Evolutionary conservation across 2,797 vertebrate genomes (phyloP).

Genomic region (Bovichtus variegatus): DNA sequence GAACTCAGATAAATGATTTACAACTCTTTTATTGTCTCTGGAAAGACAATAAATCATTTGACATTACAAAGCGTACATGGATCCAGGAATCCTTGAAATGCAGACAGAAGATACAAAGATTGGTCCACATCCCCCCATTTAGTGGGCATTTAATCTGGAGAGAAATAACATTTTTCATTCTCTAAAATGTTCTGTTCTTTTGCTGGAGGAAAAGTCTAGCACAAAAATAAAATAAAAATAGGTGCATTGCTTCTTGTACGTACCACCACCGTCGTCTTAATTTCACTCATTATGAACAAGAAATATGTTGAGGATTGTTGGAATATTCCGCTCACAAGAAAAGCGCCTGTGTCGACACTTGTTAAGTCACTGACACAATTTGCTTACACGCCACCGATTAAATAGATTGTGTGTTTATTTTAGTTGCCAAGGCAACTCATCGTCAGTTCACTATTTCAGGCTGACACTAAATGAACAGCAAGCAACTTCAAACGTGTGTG

Average conservation of each 20-base stretch:
- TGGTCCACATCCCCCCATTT: neutral
- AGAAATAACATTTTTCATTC: conserved; percentile 21
- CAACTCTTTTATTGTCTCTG: conserved; percentile 18
- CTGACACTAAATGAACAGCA: conserved; percentile 52
- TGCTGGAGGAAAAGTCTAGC: conserved; percentile 11
- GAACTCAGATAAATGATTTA: conserved; percentile 29
- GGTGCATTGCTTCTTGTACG: neutral
- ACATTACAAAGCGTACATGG: neutral
- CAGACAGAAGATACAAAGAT: neutral
- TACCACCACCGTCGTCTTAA: conserved; percentile 12
- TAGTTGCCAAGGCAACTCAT: conserved; percentile 55
- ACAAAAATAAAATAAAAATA: conserved; percentile 10
- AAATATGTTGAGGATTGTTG: conserved; percentile 27
- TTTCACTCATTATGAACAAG: conserved; percentile 21
- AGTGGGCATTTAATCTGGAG: neutral
- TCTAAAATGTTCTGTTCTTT: conserved; percentile 24
- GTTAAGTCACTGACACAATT: conserved; percentile 44
- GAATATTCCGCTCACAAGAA: conserved; percentile 28
- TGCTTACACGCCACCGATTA: conserved; percentile 38
- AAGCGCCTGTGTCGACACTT: conserved; percentile 32
- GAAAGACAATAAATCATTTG: conserved; percentile 20
- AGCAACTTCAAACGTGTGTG: conserved; percentile 28
- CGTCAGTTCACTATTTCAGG: conserved; percentile 40
- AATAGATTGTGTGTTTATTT: conserved; percentile 63
- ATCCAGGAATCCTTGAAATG: neutral